Conservation (phyloP, 2,113 vertebrate species). For the Nothobranchius kuhntae region DNA sequence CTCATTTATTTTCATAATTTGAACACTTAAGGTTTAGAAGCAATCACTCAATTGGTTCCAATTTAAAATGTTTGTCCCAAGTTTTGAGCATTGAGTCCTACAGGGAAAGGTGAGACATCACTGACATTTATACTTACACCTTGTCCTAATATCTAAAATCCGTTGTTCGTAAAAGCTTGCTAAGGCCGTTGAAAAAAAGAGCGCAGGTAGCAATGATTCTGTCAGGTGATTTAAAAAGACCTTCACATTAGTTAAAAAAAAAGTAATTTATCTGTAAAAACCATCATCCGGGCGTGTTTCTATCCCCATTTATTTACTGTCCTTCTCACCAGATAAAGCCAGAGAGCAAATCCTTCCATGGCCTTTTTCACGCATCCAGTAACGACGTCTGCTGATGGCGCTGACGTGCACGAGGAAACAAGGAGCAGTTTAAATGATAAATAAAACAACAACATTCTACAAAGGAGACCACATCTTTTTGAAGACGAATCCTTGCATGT, state of each 20-base stretch:
- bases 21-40: no score
- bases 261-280: neutral
- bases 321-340: neutral
- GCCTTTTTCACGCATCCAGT: neutral
- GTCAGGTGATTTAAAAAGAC: neutral
- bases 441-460: neutral
- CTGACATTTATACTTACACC: neutral
- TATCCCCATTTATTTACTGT: neutral
- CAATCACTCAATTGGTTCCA: no score
- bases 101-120: neutral
- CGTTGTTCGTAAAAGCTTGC: conserved; percentile 1
- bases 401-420: neutral
- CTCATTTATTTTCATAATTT: no score
- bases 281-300: neutral
- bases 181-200: neutral
- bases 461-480: neutral
- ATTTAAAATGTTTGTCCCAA: no score
- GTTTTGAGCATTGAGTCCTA: neutral
- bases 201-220: neutral
- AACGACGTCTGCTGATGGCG: neutral
- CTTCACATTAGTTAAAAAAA: neutral
- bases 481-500: neutral
- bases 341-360: neutral
- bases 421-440: neutral
- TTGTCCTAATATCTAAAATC: neutral